phyloP scores from a whole-genome alignment of 1,140 invertebrate genomes.

The Hydropsyche tenuis region DNA sequence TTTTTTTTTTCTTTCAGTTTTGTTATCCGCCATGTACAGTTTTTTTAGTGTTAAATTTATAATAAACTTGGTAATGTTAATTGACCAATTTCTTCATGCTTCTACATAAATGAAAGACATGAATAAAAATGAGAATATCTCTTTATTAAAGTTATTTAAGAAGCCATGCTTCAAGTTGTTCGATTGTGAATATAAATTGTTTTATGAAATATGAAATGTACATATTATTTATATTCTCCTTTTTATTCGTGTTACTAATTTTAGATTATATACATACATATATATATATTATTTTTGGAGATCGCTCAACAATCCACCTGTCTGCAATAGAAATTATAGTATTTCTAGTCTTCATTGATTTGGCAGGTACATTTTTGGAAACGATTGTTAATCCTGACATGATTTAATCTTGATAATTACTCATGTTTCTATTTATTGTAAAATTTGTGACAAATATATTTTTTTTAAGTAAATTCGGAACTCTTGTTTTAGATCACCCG shows the following conservation, averaged over 20 bases:
- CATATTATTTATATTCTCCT: conserved; percentile 4
- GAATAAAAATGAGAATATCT: conserved; percentile 28
- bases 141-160: background rate
- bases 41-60: background rate
- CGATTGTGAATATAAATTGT: conserved; percentile 21
- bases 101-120: background rate
- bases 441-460: conserved; percentile 23
- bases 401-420: background rate
- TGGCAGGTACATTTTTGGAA: background rate
- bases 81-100: conserved; percentile 26
- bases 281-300: conserved; percentile 17
- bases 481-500: no score
- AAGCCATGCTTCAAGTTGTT: conserved; percentile 26
- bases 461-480: background rate
- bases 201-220: conserved; percentile 2
- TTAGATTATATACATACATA: background rate
- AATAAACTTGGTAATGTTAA: conserved; percentile 9
- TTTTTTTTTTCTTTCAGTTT: background rate
- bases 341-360: conserved; percentile 13
- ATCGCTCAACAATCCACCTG: background rate
- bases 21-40: background rate
- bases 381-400: background rate
- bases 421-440: conserved; percentile 23
- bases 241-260: conserved; percentile 20
- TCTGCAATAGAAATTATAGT: conserved; percentile 15